Conservation (phyloP, 2,888 invertebrate genomes). For the Adela reaumurella region DNA sequence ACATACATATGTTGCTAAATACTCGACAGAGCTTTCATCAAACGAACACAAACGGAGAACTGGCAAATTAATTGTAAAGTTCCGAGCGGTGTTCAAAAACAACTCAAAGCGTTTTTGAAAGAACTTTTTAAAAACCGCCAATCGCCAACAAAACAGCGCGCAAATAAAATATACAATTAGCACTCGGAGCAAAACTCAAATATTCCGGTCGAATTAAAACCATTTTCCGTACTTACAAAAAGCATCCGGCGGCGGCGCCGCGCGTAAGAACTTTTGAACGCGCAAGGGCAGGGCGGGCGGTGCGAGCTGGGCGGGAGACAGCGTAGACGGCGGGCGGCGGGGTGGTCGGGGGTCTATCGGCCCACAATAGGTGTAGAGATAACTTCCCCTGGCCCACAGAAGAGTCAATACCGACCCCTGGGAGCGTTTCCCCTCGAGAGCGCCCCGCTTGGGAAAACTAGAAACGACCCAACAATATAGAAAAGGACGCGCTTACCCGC, state of each 20-base stretch:
- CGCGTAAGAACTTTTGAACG: background rate
- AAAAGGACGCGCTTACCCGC: slow-evolving; percentile 39
- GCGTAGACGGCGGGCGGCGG: slow-evolving; percentile 19
- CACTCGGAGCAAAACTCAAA: background rate
- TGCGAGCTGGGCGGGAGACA: background rate
- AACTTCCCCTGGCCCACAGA: slow-evolving; percentile 50
- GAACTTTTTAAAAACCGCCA: too few species aligned
- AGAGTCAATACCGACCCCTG: slow-evolving; percentile 56
- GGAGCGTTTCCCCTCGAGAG: slow-evolving; percentile 54
- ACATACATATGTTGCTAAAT: too few species aligned
- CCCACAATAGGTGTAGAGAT: slow-evolving; percentile 56
- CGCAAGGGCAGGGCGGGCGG: background rate
- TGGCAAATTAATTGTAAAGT: too few species aligned
- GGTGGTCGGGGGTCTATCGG: slow-evolving; percentile 26
- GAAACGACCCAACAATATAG: slow-evolving; percentile 49
- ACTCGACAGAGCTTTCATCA: too few species aligned
- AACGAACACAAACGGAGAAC: too few species aligned
- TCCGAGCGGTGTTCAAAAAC: too few species aligned
- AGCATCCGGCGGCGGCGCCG: background rate
- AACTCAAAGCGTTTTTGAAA: too few species aligned
- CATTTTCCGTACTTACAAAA: background rate
- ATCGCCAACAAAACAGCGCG: too few species aligned
- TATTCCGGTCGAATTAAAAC: background rate
- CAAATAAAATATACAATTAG: too few species aligned
- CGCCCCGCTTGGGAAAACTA: slow-evolving; percentile 56